phyloP scores from a whole-genome alignment of 1,140 invertebrate genomes.

The Hyphantria cunea region DNA sequence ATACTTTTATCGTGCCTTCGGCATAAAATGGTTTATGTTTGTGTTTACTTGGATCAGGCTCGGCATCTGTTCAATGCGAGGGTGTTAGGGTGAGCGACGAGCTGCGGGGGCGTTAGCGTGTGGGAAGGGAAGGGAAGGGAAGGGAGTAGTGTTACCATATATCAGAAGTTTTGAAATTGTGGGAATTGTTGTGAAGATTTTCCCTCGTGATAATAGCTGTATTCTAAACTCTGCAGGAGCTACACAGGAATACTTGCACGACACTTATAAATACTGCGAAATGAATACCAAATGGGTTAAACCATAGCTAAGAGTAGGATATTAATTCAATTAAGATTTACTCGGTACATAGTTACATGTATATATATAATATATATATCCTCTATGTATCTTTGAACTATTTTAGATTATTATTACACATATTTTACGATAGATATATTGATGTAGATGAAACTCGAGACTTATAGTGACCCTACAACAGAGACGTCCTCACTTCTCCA shows the following conservation, averaged over 20 bases:
- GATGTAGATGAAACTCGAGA: not conserved
- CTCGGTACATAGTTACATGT: too few relatives aligned
- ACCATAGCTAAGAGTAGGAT: too few relatives aligned
- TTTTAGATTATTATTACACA: too few relatives aligned
- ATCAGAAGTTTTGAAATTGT: not conserved
- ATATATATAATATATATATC: too few relatives aligned
- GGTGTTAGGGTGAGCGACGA: slow-evolving; percentile 15
- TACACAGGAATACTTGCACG: too few relatives aligned
- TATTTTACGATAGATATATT: too few relatives aligned
- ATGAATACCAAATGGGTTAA: too few relatives aligned
- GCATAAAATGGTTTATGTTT: slow-evolving; percentile 40
- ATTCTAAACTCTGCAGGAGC: too few relatives aligned
- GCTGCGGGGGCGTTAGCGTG: not conserved
- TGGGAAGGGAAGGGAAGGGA: slow-evolving; percentile 1
- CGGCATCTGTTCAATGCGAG: slow-evolving; percentile 48
- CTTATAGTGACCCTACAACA: not conserved
- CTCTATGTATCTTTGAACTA: too few relatives aligned
- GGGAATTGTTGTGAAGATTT: not conserved
- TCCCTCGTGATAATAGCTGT: too few relatives aligned
- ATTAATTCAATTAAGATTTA: too few relatives aligned
- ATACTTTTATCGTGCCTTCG: slow-evolving; percentile 24
- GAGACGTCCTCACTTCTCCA: slow-evolving; percentile 12
- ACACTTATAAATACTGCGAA: too few relatives aligned
- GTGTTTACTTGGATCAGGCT: slow-evolving; percentile 46
- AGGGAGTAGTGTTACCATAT: not conserved